Evolutionary conservation across 2,797 vertebrate genomes (phyloP).

Genomic region (Xerus rutilus): DNA sequence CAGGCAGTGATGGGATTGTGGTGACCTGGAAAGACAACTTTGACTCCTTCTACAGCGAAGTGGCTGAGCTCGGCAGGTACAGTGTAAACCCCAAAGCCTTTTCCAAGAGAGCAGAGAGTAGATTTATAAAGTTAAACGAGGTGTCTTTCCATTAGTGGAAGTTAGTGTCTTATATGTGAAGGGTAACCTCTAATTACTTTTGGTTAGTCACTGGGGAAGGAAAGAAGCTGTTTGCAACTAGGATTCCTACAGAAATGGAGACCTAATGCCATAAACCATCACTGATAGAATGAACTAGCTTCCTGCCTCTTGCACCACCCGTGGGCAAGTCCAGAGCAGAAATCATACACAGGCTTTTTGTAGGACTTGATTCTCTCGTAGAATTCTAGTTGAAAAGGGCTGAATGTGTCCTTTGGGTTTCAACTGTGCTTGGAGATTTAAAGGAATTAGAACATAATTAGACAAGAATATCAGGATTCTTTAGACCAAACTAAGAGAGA

Average conservation of each 20-base stretch:
- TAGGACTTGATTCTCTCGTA: neutral
- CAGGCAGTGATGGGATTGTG: conserved; percentile 95
- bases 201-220: neutral
- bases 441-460: neutral
- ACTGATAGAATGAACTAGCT: rapidly evolving
- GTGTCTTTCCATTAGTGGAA: neutral
- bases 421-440: rapidly evolving
- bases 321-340: too few species aligned
- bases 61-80: conserved; percentile 98
- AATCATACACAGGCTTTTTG: rapidly evolving
- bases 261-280: rapidly evolving
- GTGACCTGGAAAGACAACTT: conserved; percentile 99
- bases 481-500: neutral
- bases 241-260: neutral
- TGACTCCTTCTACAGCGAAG: conserved; percentile 95
- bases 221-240: too few species aligned
- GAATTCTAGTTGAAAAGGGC: neutral
- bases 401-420: neutral
- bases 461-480: neutral
- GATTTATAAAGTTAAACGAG: rapidly evolving
- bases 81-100: neutral
- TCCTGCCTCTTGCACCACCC: rapidly evolving
- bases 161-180: neutral
- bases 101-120: rapidly evolving
- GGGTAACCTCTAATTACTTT: rapidly evolving